A percentile compares a stretch with the other conserved stretches of the same genome.
Conservation (phyloP, 2,797 vertebrate species). For the Gadopsis bispinosus region DNA sequence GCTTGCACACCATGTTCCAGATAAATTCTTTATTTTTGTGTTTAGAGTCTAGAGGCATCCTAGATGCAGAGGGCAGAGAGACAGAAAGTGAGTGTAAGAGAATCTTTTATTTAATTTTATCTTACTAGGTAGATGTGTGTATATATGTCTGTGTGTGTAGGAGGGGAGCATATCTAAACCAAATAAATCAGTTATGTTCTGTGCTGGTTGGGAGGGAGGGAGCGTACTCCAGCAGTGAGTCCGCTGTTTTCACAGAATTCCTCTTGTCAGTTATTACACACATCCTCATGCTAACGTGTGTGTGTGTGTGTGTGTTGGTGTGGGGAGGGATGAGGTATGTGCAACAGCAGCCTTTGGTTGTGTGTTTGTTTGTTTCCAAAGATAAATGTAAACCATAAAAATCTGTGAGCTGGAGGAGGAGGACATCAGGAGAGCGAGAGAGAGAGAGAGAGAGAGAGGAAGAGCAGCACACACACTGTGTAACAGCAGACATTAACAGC, state of each 20-base stretch:
- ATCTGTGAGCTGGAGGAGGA: constrained; percentile 43
- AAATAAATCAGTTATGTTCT: constrained; percentile 5
- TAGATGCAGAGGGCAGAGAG: not conserved
- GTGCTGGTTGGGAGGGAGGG: not conserved
- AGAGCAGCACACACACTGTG: constrained; percentile 19
- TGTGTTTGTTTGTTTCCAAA: constrained; percentile 50
- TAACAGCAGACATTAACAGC: constrained; percentile 22
- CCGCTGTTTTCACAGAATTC: constrained; percentile 36
- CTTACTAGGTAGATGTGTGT: not conserved
- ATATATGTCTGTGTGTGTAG: not conserved
- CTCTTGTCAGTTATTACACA: constrained; percentile 18
- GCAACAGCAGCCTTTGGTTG: constrained; percentile 33
- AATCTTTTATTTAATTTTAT: not conserved
- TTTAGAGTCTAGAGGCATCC: too few species aligned
- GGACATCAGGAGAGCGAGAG: constrained; percentile 4
- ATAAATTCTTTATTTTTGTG: too few species aligned
- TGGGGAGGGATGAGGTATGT: constrained; percentile 3
- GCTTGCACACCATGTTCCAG: not conserved
- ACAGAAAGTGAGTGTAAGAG: not conserved
- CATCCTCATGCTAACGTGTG: constrained; percentile 8
- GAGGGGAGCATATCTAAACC: constrained; percentile 1
- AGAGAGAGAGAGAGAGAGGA: not conserved
- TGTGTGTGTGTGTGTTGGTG: constrained; percentile 17
- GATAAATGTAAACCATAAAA: constrained; percentile 49
- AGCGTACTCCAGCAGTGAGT: constrained; percentile 14